Evolutionary conservation across 23 tunicate genomes (phyloP).

Genomic region (Ascidia mentula): DNA sequence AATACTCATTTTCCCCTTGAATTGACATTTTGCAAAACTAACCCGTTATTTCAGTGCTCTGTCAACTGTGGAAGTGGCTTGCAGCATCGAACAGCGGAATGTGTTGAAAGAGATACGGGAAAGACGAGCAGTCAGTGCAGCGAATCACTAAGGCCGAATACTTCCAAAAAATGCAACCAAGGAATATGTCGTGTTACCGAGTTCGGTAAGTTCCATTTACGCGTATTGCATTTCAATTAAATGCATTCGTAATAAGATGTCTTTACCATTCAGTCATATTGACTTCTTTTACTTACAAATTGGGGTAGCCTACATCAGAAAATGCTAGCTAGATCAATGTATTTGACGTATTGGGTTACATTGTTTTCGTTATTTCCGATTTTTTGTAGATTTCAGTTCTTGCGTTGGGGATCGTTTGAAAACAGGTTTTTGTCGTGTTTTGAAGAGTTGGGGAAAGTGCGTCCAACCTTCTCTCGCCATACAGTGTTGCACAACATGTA

Average conservation of each 20-base stretch:
- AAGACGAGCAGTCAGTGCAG: constrained; percentile 33
- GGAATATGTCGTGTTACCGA: constrained; percentile 82
- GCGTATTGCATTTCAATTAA: no score
- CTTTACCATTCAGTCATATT: no score
- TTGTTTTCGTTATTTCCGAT: no score
- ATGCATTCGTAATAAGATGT: no score
- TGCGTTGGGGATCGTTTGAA: constrained; percentile 56
- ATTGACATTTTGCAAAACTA: neutral
- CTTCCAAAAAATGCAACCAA: constrained; percentile 57
- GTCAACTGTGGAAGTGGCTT: constrained; percentile 78
- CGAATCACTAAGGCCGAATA: constrained; percentile 37
- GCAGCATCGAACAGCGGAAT: constrained; percentile 38
- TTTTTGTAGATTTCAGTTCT: constrained; percentile 52
- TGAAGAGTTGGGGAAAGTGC: constrained; percentile 65
- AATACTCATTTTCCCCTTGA: neutral
- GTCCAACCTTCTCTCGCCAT: constrained; percentile 87
- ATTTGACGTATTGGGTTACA: no score
- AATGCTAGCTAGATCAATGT: no score
- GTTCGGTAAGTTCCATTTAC: constrained; percentile 69
- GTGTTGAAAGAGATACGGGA: constrained; percentile 56
- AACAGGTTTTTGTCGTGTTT: constrained; percentile 41
- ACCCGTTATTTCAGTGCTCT: constrained; percentile 63
- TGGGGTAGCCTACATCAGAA: no score
- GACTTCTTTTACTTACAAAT: no score
- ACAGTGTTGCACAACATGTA: constrained; percentile 85